Conservation (phyloP, 2,888 invertebrate genomes). For the Drymonia ruficornis region DNA sequence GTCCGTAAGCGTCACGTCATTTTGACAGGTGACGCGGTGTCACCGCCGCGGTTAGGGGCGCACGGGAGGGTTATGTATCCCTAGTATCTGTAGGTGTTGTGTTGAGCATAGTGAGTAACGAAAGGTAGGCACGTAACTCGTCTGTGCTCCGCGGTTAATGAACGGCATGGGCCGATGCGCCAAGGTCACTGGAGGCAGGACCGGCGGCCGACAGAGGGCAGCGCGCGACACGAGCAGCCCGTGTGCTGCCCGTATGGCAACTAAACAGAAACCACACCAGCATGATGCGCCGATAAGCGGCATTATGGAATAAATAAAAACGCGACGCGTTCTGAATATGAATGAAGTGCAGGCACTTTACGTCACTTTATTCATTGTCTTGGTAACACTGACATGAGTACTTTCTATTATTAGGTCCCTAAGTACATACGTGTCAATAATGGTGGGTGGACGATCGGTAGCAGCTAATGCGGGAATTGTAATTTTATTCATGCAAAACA, state of each 20-base stretch:
- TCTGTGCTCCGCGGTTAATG: slow-evolving; percentile 76
- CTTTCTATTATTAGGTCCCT: slow-evolving; percentile 24
- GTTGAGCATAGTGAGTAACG: slow-evolving; percentile 68
- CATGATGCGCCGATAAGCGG: slow-evolving; percentile 80
- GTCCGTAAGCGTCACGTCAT: slow-evolving; percentile 68
- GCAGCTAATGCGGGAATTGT: slow-evolving; percentile 6
- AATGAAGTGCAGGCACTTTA: slow-evolving; percentile 65
- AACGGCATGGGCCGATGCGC: slow-evolving; percentile 69
- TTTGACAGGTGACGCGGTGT: slow-evolving; percentile 75
- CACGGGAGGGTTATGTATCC: slow-evolving; percentile 56
- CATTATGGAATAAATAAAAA: slow-evolving; percentile 79
- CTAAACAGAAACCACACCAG: slow-evolving; percentile 65
- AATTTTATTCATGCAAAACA: not conserved
- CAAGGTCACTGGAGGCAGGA: slow-evolving; percentile 73
- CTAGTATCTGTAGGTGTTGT: slow-evolving; percentile 44
- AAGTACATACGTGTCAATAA: too few species aligned
- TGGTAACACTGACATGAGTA: slow-evolving; percentile 27
- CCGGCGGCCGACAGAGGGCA: slow-evolving; percentile 67
- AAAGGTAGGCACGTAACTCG: slow-evolving; percentile 60
- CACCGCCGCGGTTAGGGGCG: slow-evolving; percentile 55
- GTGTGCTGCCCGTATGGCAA: slow-evolving; percentile 77
- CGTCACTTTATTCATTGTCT: slow-evolving; percentile 45
- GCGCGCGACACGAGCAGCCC: slow-evolving; percentile 67
- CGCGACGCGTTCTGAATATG: slow-evolving; percentile 68
- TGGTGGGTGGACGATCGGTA: not conserved